Evolutionary conservation across 2,888 invertebrate species (phyloP).

Genomic region (Argyra leucocephala): DNA sequence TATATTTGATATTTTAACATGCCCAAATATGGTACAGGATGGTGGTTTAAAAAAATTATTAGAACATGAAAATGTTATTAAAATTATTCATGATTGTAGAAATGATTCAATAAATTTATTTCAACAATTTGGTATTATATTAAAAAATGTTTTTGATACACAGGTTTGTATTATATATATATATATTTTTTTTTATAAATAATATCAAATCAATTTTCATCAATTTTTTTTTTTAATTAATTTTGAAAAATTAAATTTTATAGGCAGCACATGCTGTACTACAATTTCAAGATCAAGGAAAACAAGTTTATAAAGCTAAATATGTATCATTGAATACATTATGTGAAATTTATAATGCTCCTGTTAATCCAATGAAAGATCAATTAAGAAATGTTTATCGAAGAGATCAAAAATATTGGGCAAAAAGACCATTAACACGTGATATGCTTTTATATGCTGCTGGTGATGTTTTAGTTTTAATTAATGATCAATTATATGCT

Average conservation of each 20-base stretch:
- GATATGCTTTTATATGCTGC: constrained; percentile 89
- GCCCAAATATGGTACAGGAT: constrained; percentile 66
- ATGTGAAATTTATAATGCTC: constrained; percentile 80
- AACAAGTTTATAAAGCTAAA: constrained; percentile 90
- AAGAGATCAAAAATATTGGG: constrained; percentile 81
- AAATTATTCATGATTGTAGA: constrained; percentile 87
- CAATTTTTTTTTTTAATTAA: constrained; percentile 22
- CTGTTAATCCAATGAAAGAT: constrained; percentile 83
- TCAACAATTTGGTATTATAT: constrained; percentile 72
- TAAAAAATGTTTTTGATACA: constrained; percentile 83
- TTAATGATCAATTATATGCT: constrained; percentile 74
- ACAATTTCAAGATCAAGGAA: constrained; percentile 78
- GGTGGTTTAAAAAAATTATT: constrained; percentile 71
- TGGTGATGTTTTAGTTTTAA: constrained; percentile 76
- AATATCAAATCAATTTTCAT: not conserved
- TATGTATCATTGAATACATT: constrained; percentile 84
- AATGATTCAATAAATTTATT: constrained; percentile 82
- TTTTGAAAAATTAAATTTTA: no score
- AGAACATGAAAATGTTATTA: constrained; percentile 70
- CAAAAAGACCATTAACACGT: constrained; percentile 73
- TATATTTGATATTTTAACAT: constrained; percentile 78
- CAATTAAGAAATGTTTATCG: constrained; percentile 77
- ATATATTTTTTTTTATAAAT: not conserved
- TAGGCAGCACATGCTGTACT: constrained; percentile 82
- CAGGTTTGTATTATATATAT: constrained; percentile 51